Evolutionary conservation across 2,888 invertebrate species (phyloP), one percentile per base, ranked within the genome.

Genomic region (Azorinus chamasolen): DNA sequence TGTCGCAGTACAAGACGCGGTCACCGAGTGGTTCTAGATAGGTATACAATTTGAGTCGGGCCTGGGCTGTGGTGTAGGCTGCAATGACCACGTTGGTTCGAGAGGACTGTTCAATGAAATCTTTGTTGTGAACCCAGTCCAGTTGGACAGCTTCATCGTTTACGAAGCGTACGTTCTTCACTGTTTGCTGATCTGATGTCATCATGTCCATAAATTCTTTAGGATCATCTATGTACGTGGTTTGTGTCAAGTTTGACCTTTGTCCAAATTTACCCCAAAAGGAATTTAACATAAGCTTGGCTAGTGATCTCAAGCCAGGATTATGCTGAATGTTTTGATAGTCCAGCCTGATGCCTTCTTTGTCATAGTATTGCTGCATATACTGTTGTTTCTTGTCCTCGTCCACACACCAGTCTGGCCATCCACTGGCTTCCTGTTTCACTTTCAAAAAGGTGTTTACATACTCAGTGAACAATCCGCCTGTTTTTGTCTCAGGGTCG

Each of bases 391-490:
- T 87, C 10, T 83, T 79, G 18, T 69, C 63, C 18, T 81, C 83
- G 12, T 20, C 72, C 8, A 22, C 25, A 25, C 78, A 77, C 58
- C 82, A 66, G 0, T 48, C 37, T 1, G 89, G 89, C 83, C 83
- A 89, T 2, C 85, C 86, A 32, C 70, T 71, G 0, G 86, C 73
- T 86, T 58, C 87, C 53, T 83, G 79, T 65, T 89, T 89, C 12
- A 85, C 53, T 54, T 79, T 70, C 8, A 74, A 24, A 51, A 85
- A 92, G 87, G 70, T 90, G 10, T 32, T 32, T 4, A 32, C 32
- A 32, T 32, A 92, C 0, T 81, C 84, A 0, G 86, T 75, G 74
- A 93, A 92, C 4, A 92, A 24, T 0, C 84, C 85, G 12, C 66
- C 74, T 27, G 37, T 46, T 32, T 66, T 71, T 4, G 68, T 59